These are phyloP conservation scores for Macaca nemestrina DNA, from an alignment of 2,113 vertebrate genomes.

Conservation along the genomic window DNA sequence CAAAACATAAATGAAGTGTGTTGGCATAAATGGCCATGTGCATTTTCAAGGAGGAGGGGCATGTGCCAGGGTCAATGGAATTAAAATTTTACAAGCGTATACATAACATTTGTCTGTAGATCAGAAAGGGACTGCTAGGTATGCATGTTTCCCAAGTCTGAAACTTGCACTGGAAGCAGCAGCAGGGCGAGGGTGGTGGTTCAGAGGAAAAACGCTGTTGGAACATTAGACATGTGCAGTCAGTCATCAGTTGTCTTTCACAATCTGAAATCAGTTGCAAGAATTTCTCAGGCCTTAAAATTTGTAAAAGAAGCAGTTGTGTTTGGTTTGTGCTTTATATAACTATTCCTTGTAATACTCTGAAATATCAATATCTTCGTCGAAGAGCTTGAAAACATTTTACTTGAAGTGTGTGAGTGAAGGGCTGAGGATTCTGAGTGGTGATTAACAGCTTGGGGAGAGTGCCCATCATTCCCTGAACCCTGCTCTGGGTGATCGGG, in stretches of 20 bases:
- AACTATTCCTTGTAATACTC: background rate
- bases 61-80: background rate
- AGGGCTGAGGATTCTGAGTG: background rate
- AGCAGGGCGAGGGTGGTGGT: background rate
- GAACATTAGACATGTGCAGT: background rate
- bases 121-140: background rate
- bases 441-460: background rate
- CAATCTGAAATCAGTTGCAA: background rate
- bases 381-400: background rate
- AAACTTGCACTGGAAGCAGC: background rate
- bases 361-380: background rate
- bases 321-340: slow-evolving; percentile 1
- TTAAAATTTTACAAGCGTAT: background rate
- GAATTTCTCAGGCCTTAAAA: background rate
- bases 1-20: background rate
- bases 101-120: background rate
- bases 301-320: background rate
- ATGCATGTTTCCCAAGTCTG: background rate
- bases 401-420: background rate
- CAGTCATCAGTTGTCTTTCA: background rate
- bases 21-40: slow-evolving; percentile 37
- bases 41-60: slow-evolving; percentile 21
- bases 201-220: background rate
- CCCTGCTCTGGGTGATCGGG: background rate
- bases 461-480: background rate